A percentile compares a stretch with the other conserved stretches of the same genome.
Evolutionary conservation across 2,797 vertebrate species (phyloP).

Genomic region (Myotis pilosus): DNA sequence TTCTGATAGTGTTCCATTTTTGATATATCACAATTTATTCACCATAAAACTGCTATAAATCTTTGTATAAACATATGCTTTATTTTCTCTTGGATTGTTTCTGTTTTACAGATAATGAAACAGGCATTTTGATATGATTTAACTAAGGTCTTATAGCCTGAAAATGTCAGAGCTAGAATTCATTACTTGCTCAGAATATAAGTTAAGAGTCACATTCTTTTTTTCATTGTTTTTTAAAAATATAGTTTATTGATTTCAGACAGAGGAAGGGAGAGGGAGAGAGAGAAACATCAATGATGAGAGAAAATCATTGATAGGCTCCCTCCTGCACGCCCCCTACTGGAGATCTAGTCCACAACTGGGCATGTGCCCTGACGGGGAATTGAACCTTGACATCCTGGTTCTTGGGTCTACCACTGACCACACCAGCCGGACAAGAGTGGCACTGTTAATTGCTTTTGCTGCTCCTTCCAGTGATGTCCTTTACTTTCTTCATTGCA

Average conservation of each 20-base stretch:
- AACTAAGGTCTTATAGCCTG: not conserved
- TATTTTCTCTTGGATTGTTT: slow-evolving; percentile 2
- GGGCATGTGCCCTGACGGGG: too few relatives aligned
- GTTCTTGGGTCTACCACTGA: too few relatives aligned
- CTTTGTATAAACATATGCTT: not conserved
- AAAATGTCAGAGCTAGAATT: not conserved
- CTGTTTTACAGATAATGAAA: not conserved
- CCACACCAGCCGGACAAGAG: too few relatives aligned
- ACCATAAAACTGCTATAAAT: not conserved
- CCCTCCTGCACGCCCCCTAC: too few relatives aligned
- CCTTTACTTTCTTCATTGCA: not conserved
- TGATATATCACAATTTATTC: not conserved
- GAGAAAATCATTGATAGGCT: too few relatives aligned
- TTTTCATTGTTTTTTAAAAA: not conserved
- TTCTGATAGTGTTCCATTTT: not conserved
- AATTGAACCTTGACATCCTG: too few relatives aligned
- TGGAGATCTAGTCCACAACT: too few relatives aligned
- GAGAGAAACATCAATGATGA: too few relatives aligned
- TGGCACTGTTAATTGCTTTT: not conserved
- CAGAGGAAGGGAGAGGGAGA: too few relatives aligned
- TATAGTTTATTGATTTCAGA: too few relatives aligned
- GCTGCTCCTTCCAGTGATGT: not conserved
- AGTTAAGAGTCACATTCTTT: not conserved
- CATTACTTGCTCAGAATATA: not conserved
- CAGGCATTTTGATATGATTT: slow-evolving; percentile 8